phyloP scores from a whole-genome alignment of 2,888 invertebrate genomes.

The Plutella xylostella region DNA sequence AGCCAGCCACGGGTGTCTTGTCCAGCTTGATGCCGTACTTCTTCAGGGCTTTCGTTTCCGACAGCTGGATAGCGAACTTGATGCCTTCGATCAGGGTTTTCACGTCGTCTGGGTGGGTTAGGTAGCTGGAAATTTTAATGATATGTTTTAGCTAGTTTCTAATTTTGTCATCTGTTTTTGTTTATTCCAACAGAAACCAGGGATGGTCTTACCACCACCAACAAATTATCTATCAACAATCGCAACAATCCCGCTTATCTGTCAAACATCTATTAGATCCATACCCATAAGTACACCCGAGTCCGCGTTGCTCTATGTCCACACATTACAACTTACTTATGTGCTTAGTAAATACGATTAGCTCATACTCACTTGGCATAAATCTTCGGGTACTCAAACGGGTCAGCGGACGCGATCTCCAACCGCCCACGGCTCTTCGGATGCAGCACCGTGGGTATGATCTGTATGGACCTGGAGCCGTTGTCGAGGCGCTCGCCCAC shows the following conservation, averaged over 20 bases:
- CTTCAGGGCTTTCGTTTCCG: constrained; percentile 73
- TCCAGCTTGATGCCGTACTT: constrained; percentile 81
- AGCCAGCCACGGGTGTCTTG: constrained; percentile 78
- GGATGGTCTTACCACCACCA: too few species aligned
- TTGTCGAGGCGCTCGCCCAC: constrained; percentile 82
- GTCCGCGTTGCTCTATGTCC: too few species aligned
- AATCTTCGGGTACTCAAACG: constrained; percentile 84
- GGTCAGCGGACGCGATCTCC: constrained; percentile 80
- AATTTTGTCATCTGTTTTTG: too few species aligned
- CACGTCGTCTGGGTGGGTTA: constrained; percentile 83
- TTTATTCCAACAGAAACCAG: too few species aligned
- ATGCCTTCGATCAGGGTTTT: constrained; percentile 85
- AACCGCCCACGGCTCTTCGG: constrained; percentile 88
- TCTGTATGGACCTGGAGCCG: constrained; percentile 75
- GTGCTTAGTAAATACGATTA: too few species aligned
- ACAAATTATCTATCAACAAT: too few species aligned
- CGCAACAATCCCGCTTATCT: too few species aligned
- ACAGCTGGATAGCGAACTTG: constrained; percentile 78
- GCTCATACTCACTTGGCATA: constrained; percentile 84
- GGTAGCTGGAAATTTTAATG: constrained; percentile 71
- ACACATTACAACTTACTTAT: too few species aligned
- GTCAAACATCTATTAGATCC: too few species aligned
- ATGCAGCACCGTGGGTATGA: constrained; percentile 85
- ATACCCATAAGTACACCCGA: too few species aligned
- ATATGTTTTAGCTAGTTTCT: too few species aligned